Evolutionary conservation across 2,113 vertebrate genomes (phyloP).

Genomic region (Mesoclemmys tuberculata): DNA sequence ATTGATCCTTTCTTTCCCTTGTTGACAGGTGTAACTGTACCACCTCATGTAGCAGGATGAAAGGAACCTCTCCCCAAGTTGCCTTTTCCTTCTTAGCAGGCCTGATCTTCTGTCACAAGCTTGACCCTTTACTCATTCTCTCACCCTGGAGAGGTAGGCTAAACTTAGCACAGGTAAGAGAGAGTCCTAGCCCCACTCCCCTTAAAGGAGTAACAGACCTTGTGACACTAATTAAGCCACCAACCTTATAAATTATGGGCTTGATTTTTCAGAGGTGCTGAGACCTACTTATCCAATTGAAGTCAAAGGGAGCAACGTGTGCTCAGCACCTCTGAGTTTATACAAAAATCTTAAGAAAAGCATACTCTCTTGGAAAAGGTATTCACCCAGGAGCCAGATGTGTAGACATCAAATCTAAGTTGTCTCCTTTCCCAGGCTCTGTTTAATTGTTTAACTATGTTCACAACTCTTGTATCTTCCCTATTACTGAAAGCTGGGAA

Average conservation of each 20-base stretch:
- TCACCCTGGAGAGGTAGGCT: neutral
- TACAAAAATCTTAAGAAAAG: neutral
- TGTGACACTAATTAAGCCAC: neutral
- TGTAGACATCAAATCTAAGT: neutral
- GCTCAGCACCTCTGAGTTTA: rapidly evolving
- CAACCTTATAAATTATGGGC: neutral
- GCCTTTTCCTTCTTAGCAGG: neutral
- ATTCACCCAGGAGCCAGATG: neutral
- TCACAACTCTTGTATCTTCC: neutral
- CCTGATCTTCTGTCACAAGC: neutral
- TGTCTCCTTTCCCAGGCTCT: neutral
- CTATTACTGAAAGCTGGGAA: neutral
- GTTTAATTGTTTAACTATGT: neutral
- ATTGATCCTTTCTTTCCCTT: neutral
- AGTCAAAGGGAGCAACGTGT: too few species aligned
- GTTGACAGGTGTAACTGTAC: neutral
- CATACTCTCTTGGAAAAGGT: neutral
- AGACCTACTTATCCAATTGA: too few species aligned
- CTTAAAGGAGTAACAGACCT: neutral
- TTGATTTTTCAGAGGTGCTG: neutral
- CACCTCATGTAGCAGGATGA: neutral
- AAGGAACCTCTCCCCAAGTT: neutral
- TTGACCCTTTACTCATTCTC: neutral
- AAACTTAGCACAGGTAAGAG: neutral
- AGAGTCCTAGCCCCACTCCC: neutral